These are phyloP conservation scores for Eclectus roratus DNA, from an alignment of 2,113 vertebrate genomes.

Conservation along the genomic window DNA sequence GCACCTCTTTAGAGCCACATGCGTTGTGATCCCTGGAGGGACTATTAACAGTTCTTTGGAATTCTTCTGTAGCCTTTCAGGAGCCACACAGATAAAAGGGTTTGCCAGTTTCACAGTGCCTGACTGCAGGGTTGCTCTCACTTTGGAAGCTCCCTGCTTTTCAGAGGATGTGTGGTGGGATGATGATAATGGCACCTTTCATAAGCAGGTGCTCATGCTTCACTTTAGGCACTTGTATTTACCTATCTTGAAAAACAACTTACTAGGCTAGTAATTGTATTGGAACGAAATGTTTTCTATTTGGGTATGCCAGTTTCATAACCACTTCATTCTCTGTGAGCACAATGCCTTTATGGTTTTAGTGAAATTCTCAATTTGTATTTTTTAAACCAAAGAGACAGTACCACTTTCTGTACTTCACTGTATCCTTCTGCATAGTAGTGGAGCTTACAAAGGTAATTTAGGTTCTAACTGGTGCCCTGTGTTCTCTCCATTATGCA, in stretches of 20 bases:
- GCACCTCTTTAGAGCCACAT: neutral
- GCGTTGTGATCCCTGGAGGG: neutral
- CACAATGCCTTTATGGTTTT: neutral
- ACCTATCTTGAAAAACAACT: neutral
- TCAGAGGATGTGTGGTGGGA: neutral
- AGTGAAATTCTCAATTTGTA: neutral
- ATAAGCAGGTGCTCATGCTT: neutral
- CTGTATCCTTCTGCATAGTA: neutral
- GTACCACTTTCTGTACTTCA: neutral
- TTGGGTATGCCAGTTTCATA: neutral
- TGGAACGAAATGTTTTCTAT: neutral
- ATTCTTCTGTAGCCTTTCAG: conserved; percentile 12
- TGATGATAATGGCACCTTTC: neutral
- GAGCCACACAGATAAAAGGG: neutral
- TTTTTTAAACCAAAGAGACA: neutral
- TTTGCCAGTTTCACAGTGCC: neutral
- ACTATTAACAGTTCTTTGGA: neutral
- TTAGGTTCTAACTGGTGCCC: neutral
- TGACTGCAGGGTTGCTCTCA: neutral
- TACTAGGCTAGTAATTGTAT: neutral
- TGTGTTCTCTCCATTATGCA: neutral
- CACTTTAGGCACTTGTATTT: neutral
- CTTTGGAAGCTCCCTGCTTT: neutral
- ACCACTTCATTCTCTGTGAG: neutral
- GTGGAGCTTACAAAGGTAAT: neutral